A percentile compares a stretch with the other conserved stretches of the same genome.
Evolutionary conservation across 2,113 vertebrate species (phyloP).

Genomic region (Poeciliopsis turrubarensis): DNA sequence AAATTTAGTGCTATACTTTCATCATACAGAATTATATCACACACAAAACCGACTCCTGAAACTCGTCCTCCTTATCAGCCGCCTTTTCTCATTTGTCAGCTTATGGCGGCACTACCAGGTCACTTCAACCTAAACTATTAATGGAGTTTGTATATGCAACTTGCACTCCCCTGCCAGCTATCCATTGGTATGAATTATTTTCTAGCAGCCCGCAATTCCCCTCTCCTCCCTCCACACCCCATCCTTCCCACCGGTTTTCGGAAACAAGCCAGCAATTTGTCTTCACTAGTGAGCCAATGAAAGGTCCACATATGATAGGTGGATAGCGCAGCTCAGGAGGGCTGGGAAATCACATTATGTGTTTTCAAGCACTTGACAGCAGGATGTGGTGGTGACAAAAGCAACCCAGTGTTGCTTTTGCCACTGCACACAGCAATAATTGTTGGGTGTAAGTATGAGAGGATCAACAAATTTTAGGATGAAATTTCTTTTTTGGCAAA

Average conservation of each 20-base stretch:
- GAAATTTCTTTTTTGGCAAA: constrained; percentile 22
- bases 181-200: constrained; percentile 84
- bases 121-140: constrained; percentile 79
- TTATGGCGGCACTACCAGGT: constrained; percentile 61
- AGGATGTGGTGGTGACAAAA: constrained; percentile 22
- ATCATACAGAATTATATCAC: constrained; percentile 2
- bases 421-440: background rate
- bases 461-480: constrained; percentile 17
- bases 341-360: constrained; percentile 28
- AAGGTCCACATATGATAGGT: constrained; percentile 78
- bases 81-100: constrained; percentile 27
- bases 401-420: background rate
- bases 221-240: background rate
- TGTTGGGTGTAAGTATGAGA: constrained; percentile 36
- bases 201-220: constrained; percentile 53
- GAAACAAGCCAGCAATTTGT: constrained; percentile 82
- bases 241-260: constrained; percentile 14
- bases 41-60: constrained; percentile 51
- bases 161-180: constrained; percentile 71
- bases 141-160: constrained; percentile 82
- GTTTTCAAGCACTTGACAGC: constrained; percentile 44
- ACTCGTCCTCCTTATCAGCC: background rate
- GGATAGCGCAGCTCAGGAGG: constrained; percentile 45
- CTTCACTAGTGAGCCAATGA: constrained; percentile 80
- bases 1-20: background rate